Conservation (phyloP, 2,113 vertebrate genomes). For the Natator depressus region DNA sequence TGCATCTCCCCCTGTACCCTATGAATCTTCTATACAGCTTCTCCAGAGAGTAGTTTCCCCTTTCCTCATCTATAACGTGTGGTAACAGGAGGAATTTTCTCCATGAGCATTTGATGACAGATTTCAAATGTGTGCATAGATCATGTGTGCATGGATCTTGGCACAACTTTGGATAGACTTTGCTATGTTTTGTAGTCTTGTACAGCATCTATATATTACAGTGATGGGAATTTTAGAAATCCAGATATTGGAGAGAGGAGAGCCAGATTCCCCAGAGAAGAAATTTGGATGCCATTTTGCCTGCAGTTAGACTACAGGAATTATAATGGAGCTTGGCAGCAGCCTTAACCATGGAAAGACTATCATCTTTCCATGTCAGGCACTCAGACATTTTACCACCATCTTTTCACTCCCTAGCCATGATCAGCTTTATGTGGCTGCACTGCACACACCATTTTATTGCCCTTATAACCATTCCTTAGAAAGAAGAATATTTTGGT, state of each 20-base stretch:
- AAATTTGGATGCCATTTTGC: not conserved
- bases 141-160: not conserved
- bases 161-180: not conserved
- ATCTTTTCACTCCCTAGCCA: not conserved
- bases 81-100: not conserved
- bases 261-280: not conserved
- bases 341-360: not conserved
- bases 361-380: not conserved
- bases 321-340: not conserved
- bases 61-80: not conserved
- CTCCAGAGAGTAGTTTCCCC: not conserved
- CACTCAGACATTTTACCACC: not conserved
- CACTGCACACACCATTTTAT: not conserved
- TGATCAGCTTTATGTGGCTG: not conserved
- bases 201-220: not conserved
- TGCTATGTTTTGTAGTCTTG: not conserved
- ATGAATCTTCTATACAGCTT: not conserved
- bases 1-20: not conserved
- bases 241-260: not conserved
- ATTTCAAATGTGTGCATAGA: not conserved
- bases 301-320: not conserved
- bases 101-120: rapidly evolving
- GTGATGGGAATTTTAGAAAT: not conserved
- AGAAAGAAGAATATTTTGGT: not conserved
- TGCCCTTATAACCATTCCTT: not conserved